Evolutionary conservation across 37 sponge, comb jelly and placozoan species (phyloP).

Genomic region (Lycopodina hypogea): DNA sequence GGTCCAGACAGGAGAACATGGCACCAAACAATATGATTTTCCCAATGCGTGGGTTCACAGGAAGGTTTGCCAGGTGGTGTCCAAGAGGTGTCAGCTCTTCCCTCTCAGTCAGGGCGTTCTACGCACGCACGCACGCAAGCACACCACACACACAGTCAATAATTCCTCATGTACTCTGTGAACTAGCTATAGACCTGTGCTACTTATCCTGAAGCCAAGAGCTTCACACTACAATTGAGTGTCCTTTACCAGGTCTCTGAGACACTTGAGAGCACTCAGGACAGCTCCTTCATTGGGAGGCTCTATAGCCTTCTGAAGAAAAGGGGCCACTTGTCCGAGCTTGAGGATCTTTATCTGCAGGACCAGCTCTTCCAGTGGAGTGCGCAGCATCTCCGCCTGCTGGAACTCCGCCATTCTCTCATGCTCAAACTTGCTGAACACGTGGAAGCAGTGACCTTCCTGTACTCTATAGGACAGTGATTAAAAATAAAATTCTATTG

Average conservation of each 20-base stretch:
- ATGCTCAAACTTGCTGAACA: slow-evolving; percentile 50
- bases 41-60: slow-evolving; percentile 81
- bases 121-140: background rate
- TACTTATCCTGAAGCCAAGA: no score
- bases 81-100: slow-evolving; percentile 88
- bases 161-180: no score
- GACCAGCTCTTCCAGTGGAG: slow-evolving; percentile 77
- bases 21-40: slow-evolving; percentile 86
- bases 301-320: slow-evolving; percentile 71
- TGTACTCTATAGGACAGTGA: slow-evolving; percentile 48
- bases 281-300: slow-evolving; percentile 55
- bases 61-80: slow-evolving; percentile 82
- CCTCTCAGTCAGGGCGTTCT: slow-evolving; percentile 67
- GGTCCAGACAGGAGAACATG: slow-evolving; percentile 81
- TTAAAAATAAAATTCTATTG: background rate
- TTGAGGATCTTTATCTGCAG: slow-evolving; percentile 80
- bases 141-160: background rate
- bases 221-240: background rate
- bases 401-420: slow-evolving; percentile 61
- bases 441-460: slow-evolving; percentile 64
- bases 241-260: slow-evolving; percentile 53
- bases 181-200: no score
- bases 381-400: slow-evolving; percentile 78
- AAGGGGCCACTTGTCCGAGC: slow-evolving; percentile 42
- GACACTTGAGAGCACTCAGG: slow-evolving; percentile 29